Conservation (phyloP, 2,113 vertebrate species). For the Geococcyx californianus region DNA sequence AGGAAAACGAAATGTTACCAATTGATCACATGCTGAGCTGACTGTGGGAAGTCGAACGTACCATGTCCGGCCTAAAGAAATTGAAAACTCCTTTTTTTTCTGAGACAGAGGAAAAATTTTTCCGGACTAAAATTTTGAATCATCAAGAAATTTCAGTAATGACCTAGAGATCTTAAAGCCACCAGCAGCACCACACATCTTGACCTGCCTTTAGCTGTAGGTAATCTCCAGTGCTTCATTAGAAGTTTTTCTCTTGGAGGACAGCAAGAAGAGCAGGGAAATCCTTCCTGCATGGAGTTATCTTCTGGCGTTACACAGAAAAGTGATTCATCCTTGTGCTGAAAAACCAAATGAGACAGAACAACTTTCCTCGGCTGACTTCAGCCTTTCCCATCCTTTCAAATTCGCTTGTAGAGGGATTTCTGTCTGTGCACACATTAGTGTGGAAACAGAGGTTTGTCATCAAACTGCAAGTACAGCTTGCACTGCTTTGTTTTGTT, state of each 20-base stretch:
- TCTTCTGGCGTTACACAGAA: not conserved
- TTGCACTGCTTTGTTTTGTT: not conserved
- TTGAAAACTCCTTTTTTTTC: not conserved
- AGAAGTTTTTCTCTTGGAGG: not conserved
- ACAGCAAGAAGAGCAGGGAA: not conserved
- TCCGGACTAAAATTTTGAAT: not conserved
- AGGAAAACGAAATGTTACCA: not conserved
- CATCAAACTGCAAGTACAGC: not conserved
- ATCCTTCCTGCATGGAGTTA: not conserved
- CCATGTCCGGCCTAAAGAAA: not conserved
- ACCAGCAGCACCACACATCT: not conserved
- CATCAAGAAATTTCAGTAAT: not conserved
- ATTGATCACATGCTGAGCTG: not conserved
- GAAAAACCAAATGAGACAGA: not conserved
- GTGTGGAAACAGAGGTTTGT: not conserved
- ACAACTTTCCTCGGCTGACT: not conserved
- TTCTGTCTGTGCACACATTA: not conserved
- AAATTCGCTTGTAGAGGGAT: not conserved
- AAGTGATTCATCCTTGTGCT: not conserved
- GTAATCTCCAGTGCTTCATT: not conserved
- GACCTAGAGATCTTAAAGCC: not conserved
- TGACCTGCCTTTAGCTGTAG: not conserved
- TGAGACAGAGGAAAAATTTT: not conserved
- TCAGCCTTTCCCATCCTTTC: not conserved
- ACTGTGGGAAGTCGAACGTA: not conserved